Percentiles rank a stretch among this genome's conserved stretches.
phyloP scores from a whole-genome alignment of 2,113 vertebrate species.

The Orthonyx spaldingii region DNA sequence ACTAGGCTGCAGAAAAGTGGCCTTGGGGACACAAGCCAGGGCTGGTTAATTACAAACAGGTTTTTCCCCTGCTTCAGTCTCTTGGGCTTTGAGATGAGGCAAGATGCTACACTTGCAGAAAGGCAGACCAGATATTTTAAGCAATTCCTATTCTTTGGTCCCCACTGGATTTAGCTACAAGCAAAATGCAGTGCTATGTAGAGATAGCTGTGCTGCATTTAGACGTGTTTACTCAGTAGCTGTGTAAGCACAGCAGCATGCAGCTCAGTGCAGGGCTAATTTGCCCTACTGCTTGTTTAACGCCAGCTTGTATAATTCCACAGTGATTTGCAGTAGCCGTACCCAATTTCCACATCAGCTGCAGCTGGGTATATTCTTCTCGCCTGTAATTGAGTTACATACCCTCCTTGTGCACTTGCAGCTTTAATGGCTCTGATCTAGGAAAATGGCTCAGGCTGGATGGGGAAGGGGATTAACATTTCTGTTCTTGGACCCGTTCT shows the following conservation, averaged over 20 bases:
- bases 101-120: background rate
- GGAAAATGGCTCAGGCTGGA: background rate
- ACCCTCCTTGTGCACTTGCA: background rate
- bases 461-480: background rate
- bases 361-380: background rate
- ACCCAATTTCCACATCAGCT: conserved; percentile 23
- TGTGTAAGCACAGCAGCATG: background rate
- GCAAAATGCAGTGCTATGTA: background rate
- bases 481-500: background rate
- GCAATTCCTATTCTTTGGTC: background rate
- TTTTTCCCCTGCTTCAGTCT: background rate
- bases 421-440: background rate
- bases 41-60: background rate
- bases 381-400: conserved; percentile 19
- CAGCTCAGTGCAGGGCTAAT: background rate
- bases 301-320: conserved; percentile 23
- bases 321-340: conserved; percentile 29
- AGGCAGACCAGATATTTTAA: background rate
- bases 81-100: background rate
- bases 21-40: background rate
- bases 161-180: background rate
- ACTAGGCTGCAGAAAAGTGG: background rate
- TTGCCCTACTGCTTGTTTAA: conserved; percentile 40
- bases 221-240: background rate
- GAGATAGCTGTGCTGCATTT: background rate